Base-by-base conservation (phyloP, 2,888 invertebrate genomes). In the Amaurobius ferox region DNA sequence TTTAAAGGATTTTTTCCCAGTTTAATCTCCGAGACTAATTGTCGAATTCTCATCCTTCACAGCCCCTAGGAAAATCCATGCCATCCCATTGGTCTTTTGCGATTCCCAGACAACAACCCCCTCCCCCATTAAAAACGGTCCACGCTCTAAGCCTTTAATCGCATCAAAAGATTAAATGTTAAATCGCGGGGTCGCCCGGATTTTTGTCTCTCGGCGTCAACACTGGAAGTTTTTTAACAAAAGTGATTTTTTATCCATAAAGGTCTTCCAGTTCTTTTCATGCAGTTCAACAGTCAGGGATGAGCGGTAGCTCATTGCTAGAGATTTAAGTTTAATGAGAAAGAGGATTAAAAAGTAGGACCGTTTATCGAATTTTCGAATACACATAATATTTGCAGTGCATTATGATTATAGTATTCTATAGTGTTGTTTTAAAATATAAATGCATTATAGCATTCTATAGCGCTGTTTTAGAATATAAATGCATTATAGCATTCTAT, bases 81-180 rank as follows among this genome's bases (percentile, higher is more conserved):
- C 32, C 74, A 74, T 76, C 74, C 81, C 44, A 79, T 73, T 79
- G 40, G 70, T 6, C 13, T 30, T n/a, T n/a, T 16, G 48, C 19
- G 66, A 13, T 40, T 70, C 79, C 71, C 79, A 70, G 39, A 44
- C 66, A 64, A 29, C 35, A 28, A 7, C 68, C 61, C 5, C 40
- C 28, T n/a, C 30, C 55, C 55, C 55, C 55, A 55, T 55, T 66
- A 35, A 66, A 30, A 66, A 66, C 66, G 66, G 66, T 32, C 66
- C 55, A 19, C 19, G 23, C 55, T 55, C 23, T 23, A 55, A 55
- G 19, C 55, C 55, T 81, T 74, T 81, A 81, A 81, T 81, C 81
- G 62, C 68, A 81, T 81, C 81, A 81, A 81, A 70, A 74, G 81
- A 81, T 81, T 81, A 81, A 81, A 74, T 35, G 80, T 73, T 72